These are phyloP conservation scores for Blera fallax DNA, from an alignment of 2,888 invertebrate genomes.

Conservation along the genomic window DNA sequence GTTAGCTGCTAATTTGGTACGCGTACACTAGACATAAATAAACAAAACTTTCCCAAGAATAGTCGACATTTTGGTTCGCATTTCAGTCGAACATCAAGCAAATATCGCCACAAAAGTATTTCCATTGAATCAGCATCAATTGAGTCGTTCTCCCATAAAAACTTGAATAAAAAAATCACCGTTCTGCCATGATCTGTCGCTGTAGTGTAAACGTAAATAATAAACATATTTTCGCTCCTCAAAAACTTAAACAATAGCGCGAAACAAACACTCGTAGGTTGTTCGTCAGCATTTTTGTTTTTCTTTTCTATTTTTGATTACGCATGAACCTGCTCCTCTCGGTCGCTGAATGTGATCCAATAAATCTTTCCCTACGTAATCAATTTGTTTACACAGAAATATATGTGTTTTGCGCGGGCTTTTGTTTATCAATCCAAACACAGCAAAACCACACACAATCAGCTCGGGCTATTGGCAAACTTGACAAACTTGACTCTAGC, in stretches of 20 bases:
- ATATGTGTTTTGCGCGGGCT: neutral
- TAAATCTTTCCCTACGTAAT: slow-evolving; percentile 20
- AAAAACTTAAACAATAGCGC: neutral
- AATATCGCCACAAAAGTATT: neutral
- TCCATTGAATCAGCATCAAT: neutral
- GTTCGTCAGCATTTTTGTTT: neutral
- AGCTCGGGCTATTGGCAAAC: neutral
- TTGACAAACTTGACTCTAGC: neutral
- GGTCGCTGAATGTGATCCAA: slow-evolving; percentile 1
- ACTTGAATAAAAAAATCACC: neutral
- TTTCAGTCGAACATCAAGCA: neutral
- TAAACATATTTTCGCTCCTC: slow-evolving; percentile 4
- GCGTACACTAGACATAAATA: no score
- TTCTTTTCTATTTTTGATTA: neutral
- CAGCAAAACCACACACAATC: neutral
- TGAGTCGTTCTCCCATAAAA: neutral
- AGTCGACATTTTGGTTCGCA: no score
- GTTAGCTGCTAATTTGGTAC: no score
- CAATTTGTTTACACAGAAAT: slow-evolving; percentile 24
- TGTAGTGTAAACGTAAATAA: neutral
- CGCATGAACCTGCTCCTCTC: neutral
- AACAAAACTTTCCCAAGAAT: no score
- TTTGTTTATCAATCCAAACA: slow-evolving; percentile 2
- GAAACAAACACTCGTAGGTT: neutral
- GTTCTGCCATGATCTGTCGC: neutral